Percentiles rank a stretch among this genome's conserved stretches.
Evolutionary conservation across 2,113 vertebrate genomes (phyloP).

Genomic region (Forbesichthys papilliferus): DNA sequence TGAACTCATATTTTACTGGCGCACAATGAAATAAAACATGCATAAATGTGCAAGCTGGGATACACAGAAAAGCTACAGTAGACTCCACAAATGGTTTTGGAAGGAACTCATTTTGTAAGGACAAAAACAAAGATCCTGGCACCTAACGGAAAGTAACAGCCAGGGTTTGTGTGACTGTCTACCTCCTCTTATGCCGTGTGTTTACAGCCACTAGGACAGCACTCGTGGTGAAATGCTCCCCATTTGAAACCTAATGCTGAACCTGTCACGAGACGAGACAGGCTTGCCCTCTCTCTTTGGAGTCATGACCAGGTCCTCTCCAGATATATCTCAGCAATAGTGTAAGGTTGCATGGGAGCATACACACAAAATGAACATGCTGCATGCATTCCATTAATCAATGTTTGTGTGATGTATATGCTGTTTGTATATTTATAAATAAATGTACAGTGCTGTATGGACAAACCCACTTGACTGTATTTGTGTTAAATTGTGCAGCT

Average conservation of each 20-base stretch:
- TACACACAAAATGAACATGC: background rate
- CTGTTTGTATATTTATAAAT: background rate
- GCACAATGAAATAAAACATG: no score
- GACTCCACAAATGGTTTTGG: no score
- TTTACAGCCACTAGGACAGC: background rate
- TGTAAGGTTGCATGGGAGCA: background rate
- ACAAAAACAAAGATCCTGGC: no score
- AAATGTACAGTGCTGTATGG: background rate
- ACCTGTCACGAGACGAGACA: slow-evolving; percentile 3
- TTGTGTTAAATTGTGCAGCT: slow-evolving; percentile 45
- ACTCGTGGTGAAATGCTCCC: slow-evolving; percentile 16
- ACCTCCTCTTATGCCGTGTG: background rate
- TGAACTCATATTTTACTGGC: no score
- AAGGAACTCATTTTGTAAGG: no score
- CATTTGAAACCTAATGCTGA: slow-evolving; percentile 2
- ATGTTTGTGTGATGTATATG: background rate
- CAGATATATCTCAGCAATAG: background rate
- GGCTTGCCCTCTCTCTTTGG: background rate
- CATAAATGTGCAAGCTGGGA: no score
- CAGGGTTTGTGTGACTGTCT: no score
- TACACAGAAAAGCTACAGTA: no score
- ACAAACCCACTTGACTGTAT: background rate
- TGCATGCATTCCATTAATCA: background rate
- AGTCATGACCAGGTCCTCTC: slow-evolving; percentile 15
- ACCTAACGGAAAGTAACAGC: no score